Evolutionary conservation across 2,888 invertebrate species (phyloP).

Genomic region (Lasioglossum pauxillum): DNA sequence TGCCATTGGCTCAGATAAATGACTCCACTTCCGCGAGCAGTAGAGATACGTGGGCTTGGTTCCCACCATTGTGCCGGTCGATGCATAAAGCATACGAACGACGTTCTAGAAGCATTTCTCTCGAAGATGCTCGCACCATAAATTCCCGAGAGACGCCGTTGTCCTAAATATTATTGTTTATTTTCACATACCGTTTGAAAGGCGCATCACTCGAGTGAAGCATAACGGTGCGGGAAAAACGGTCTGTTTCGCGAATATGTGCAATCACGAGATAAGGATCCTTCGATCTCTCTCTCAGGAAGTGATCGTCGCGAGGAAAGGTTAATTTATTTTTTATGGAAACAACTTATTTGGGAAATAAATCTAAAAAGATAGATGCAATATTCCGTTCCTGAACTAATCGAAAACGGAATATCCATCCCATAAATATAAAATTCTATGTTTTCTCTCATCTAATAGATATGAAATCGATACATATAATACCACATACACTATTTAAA

Average conservation of each 20-base stretch:
- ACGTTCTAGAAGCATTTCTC: slow-evolving; percentile 52
- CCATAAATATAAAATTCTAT: too few species aligned
- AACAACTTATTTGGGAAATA: too few species aligned
- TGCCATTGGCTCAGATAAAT: slow-evolving; percentile 38
- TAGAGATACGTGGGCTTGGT: slow-evolving; percentile 49
- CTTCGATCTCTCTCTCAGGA: background rate
- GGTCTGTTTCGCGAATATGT: background rate
- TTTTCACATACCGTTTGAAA: slow-evolving; percentile 31
- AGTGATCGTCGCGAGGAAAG: background rate
- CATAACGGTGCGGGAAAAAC: slow-evolving; percentile 33
- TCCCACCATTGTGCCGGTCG: slow-evolving; percentile 64
- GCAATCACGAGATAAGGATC: background rate
- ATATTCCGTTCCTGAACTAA: too few species aligned
- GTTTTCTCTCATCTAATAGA: too few species aligned
- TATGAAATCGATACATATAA: too few species aligned
- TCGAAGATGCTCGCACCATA: slow-evolving; percentile 52
- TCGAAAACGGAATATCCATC: too few species aligned
- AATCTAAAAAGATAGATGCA: too few species aligned
- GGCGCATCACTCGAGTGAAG: slow-evolving; percentile 5
- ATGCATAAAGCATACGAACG: slow-evolving; percentile 56
- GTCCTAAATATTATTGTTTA: slow-evolving; percentile 50
- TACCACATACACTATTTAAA: too few species aligned
- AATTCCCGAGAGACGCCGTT: slow-evolving; percentile 44
- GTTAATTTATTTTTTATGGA: too few species aligned
- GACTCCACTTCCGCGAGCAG: slow-evolving; percentile 24